A percentile compares a stretch with the other conserved stretches of the same genome.
Evolutionary conservation across 2,797 vertebrate genomes (phyloP).

Genomic region (Helarctos malayanus): DNA sequence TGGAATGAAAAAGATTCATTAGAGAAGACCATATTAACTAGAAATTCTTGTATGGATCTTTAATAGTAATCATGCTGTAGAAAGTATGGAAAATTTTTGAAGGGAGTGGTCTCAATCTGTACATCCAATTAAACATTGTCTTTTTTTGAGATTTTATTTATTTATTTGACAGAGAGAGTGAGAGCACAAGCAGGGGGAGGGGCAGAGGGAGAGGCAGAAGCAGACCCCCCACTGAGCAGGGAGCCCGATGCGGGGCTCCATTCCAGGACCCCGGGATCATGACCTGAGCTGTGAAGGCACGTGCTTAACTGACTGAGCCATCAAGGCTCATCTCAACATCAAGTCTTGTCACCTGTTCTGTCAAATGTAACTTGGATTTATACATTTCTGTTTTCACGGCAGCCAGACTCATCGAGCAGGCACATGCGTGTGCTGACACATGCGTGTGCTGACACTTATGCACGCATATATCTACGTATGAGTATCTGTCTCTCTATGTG

Average conservation of each 20-base stretch:
- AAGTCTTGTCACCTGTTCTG: not conserved
- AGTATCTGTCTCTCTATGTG: not conserved
- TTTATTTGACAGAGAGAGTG: no score
- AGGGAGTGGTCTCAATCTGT: not conserved
- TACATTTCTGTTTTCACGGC: not conserved
- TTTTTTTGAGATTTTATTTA: no score
- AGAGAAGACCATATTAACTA: not conserved
- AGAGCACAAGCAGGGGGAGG: no score
- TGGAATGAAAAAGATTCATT: not conserved
- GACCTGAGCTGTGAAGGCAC: not conserved
- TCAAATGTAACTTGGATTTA: not conserved
- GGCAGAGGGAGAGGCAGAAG: no score
- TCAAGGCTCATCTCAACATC: not conserved
- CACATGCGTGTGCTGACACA: not conserved
- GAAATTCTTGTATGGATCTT: not conserved
- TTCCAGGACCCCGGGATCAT: no score
- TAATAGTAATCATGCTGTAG: not conserved
- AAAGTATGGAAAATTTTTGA: not conserved
- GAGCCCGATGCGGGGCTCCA: no score
- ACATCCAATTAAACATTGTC: not conserved
- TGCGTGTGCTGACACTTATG: no score
- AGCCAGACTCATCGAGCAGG: not conserved
- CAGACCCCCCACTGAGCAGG: no score
- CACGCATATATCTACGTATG: not conserved
- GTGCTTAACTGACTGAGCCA: not conserved